Evolutionary conservation across 2,888 invertebrate species (phyloP).

Genomic region (Drosophila algonquin): DNA sequence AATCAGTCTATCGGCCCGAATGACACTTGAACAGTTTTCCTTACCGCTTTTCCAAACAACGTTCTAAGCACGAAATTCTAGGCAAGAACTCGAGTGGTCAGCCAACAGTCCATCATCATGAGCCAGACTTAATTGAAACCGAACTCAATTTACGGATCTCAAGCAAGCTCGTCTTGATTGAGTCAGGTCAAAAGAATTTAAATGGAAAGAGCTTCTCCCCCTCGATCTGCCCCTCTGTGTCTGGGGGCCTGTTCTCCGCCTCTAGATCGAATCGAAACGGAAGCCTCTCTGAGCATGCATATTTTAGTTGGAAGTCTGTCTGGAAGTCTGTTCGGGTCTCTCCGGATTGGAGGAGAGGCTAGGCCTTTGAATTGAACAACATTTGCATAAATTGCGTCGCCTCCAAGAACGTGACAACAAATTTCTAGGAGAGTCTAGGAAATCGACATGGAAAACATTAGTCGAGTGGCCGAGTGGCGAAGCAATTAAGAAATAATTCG

Average conservation of each 20-base stretch:
- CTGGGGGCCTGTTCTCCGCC: slow-evolving; percentile 8
- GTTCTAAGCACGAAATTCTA: slow-evolving; percentile 1
- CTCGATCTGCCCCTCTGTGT: slow-evolving; percentile 6
- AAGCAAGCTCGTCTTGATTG: slow-evolving; percentile 65
- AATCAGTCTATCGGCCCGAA: slow-evolving; percentile 2
- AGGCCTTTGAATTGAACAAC: slow-evolving; percentile 36
- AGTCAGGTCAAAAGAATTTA: slow-evolving; percentile 74
- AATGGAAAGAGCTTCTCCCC: slow-evolving; percentile 31
- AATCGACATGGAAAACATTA: slow-evolving; percentile 4
- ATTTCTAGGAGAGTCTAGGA: slow-evolving; percentile 21
- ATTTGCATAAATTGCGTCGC: slow-evolving; percentile 73
- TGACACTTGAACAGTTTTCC: slow-evolving; percentile 20
- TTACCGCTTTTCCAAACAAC: neutral
- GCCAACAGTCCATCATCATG: slow-evolving; percentile 4
- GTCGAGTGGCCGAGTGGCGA: neutral
- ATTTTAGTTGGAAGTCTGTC: slow-evolving; percentile 47
- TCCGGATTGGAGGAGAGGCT: slow-evolving; percentile 3
- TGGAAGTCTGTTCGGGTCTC: slow-evolving; percentile 16
- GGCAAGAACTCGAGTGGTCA: slow-evolving; percentile 26
- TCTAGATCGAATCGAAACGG: slow-evolving; percentile 31
- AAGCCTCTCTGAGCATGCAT: slow-evolving; percentile 53
- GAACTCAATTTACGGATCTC: neutral
- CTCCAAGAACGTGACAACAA: slow-evolving; percentile 43
- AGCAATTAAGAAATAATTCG: slow-evolving; percentile 41
- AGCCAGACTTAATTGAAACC: neutral